Evolutionary conservation across 2,113 vertebrate genomes (phyloP), one percentile per base, ranked within the genome.

Genomic region (Trichechus manatus): DNA sequence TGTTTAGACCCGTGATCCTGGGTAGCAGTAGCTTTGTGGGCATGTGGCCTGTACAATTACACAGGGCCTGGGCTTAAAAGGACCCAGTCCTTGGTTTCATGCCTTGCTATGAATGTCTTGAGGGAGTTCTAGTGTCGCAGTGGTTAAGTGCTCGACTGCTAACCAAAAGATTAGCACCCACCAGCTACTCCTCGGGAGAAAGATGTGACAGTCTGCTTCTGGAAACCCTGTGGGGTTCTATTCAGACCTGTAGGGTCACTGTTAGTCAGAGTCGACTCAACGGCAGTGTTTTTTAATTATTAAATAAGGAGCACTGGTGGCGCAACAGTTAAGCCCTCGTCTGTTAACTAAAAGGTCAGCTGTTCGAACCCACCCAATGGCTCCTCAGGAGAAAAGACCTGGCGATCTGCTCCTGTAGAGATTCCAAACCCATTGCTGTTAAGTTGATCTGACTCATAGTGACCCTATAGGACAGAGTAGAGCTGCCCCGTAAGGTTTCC

Each of bases 1-100:
- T 27, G 23, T 56, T 77, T 56, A 33, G 63, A 59, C 4, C 63
- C 0, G 33, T 1, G 68, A 44, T 25, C 53, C 25, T 29, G 19
- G 66, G 29, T 4, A n/a, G 53, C 1, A 0, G 29, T 53, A 27
- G 22, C n/a, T 11, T 66, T 19, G 0, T 0, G 3, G 22, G 27
- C n/a, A 25, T 31, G 20, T 8, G 5, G 0, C 4, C 20, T 15
- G 29, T 6, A 17, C 9, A 2, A 7, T n/a, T 8, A 9, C 5
- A 0, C 0, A 0, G n/a, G n/a, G 9, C 19, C 36, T 15, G 15
- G 1, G 1, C 56, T 31, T 33, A 1, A 20, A 56, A n/a, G 31
- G 42, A 15, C 17, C 36, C 20, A 4, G 17, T 6, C 29, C 61
- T 83, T 36, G n/a, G 14, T 22, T n/a, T n/a, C 23, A 6, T 19